Conservation (phyloP, 2,797 vertebrate genomes). For the Agapornis canus region DNA sequence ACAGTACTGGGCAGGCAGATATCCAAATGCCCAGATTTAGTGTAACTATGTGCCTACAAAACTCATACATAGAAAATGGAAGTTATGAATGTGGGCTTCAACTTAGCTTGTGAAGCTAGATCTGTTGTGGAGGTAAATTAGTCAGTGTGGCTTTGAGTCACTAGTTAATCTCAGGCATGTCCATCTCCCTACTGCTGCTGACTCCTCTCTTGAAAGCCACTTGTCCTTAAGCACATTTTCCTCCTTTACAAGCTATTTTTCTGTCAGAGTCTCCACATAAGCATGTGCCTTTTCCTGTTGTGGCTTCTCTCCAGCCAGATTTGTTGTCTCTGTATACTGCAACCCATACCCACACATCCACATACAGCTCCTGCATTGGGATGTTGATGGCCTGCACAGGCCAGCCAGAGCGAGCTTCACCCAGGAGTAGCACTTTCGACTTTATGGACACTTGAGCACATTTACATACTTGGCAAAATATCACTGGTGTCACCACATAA, state of each 20-base stretch:
- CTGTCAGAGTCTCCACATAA: neutral
- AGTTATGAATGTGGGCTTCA: neutral
- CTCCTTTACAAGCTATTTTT: neutral
- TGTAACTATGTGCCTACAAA: neutral
- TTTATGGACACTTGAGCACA: neutral
- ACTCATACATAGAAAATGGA: neutral
- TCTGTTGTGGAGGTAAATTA: neutral
- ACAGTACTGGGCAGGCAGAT: neutral
- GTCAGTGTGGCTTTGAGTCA: neutral
- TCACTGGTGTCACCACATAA: neutral
- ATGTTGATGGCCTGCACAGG: neutral
- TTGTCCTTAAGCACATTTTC: neutral
- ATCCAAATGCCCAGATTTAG: neutral
- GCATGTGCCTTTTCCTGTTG: neutral
- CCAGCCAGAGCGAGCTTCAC: neutral
- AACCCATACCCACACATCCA: rapidly evolving
- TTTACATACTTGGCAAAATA: neutral
- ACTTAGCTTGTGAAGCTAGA: neutral
- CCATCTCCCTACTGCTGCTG: neutral
- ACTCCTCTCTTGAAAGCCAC: neutral
- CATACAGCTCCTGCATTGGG: neutral
- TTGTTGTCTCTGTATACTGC: neutral
- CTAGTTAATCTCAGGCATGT: neutral
- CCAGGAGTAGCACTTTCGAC: neutral
- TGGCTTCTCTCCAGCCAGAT: neutral